phyloP scores from a whole-genome alignment of 2,888 invertebrate genomes.

The Sylvicola fuscatus region DNA sequence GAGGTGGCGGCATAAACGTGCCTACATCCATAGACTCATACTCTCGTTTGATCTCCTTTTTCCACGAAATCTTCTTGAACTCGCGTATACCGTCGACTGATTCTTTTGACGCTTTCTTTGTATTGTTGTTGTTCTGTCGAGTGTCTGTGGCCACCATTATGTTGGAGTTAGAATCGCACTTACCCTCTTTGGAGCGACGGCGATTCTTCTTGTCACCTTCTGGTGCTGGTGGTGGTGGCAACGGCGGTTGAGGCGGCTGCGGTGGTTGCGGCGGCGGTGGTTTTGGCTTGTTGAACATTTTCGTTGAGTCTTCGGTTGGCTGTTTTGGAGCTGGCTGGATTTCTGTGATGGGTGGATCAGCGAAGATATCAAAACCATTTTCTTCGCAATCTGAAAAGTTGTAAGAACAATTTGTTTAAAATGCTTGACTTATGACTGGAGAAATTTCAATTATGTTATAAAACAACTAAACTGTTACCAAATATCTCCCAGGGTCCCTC shows the following conservation, averaged over 20 bases:
- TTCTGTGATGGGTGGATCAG: constrained; percentile 24
- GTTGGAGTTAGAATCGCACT: constrained; percentile 8
- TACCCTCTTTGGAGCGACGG: constrained; percentile 4
- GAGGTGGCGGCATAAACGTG: neutral
- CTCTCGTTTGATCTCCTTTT: constrained; percentile 25
- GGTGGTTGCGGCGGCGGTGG: neutral
- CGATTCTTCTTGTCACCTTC: neutral
- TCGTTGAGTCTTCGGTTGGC: constrained; percentile 44
- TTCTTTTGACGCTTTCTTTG: constrained; percentile 6
- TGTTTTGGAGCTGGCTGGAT: constrained; percentile 38
- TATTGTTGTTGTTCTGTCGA: constrained; percentile 4
- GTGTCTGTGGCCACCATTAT: constrained; percentile 3
- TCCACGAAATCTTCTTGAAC: neutral
- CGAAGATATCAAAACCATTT: constrained; percentile 21
- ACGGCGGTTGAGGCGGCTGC: neutral
- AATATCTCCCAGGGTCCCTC: constrained; percentile 22
- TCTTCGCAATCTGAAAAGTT: constrained; percentile 24
- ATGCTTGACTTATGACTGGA: too few species aligned
- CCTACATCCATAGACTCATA: constrained; percentile 11
- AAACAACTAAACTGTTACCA: constrained; percentile 14
- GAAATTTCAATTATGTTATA: neutral
- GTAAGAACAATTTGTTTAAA: constrained; percentile 1
- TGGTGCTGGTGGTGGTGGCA: neutral
- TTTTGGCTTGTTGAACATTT: constrained; percentile 38
- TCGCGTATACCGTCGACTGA: constrained; percentile 12